These are phyloP conservation scores for Uloborus diversus DNA, from an alignment of 1,140 invertebrate genomes.

Conservation along the genomic window DNA sequence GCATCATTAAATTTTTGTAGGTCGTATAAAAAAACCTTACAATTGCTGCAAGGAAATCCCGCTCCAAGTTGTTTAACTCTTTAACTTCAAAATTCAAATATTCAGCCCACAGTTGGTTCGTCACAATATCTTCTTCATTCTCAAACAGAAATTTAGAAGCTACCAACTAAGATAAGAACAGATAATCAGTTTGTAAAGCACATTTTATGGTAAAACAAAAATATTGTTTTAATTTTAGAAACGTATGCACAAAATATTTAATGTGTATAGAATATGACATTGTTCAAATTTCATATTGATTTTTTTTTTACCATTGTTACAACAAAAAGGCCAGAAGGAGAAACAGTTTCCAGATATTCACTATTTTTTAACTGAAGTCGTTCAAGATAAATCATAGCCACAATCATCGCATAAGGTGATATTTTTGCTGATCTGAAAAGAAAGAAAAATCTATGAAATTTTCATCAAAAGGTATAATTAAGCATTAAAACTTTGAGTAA, in stretches of 20 bases:
- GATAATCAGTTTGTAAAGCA: too few relatives aligned
- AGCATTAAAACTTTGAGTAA: too few relatives aligned
- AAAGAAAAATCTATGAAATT: not conserved
- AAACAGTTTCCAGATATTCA: slow-evolving; percentile 80
- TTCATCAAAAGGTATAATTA: too few relatives aligned
- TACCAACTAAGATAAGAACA: slow-evolving; percentile 80
- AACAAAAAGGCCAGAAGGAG: slow-evolving; percentile 89
- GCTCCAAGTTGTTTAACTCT: slow-evolving; percentile 84
- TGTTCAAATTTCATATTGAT: too few relatives aligned
- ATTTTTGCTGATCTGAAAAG: slow-evolving; percentile 77
- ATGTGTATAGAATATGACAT: too few relatives aligned
- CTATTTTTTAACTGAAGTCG: slow-evolving; percentile 76
- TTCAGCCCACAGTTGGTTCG: slow-evolving; percentile 80
- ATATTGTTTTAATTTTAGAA: too few relatives aligned
- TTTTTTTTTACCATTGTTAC: slow-evolving; percentile 80
- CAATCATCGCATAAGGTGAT: slow-evolving; percentile 80
- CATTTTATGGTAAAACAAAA: too few relatives aligned
- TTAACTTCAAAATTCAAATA: slow-evolving; percentile 78
- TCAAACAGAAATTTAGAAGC: slow-evolving; percentile 93
- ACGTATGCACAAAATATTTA: too few relatives aligned
- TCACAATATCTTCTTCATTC: slow-evolving; percentile 73
- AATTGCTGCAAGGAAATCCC: slow-evolving; percentile 88
- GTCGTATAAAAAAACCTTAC: too few relatives aligned
- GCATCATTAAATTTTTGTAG: too few relatives aligned
- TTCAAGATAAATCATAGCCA: slow-evolving; percentile 88